Evolutionary conservation across 2,888 invertebrate species (phyloP).

Genomic region (Cyclophora punctaria): DNA sequence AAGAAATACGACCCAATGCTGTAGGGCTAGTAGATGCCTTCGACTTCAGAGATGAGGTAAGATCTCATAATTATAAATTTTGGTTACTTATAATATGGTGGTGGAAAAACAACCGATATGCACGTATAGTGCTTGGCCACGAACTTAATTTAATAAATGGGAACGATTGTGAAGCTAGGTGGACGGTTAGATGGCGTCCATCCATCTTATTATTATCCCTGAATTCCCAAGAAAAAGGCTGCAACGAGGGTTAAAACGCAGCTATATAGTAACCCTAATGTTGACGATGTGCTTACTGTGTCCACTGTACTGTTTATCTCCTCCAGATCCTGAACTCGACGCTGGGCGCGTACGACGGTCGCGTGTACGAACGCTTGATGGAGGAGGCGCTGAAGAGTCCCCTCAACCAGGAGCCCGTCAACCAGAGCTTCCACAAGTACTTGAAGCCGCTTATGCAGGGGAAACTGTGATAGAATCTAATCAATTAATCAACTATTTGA

Average conservation of each 20-base stretch:
- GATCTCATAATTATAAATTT: constrained; percentile 1
- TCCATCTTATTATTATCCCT: too few relatives aligned
- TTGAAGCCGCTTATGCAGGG: constrained; percentile 87
- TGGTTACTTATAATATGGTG: too few relatives aligned
- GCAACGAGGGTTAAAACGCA: too few relatives aligned
- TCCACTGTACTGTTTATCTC: background rate
- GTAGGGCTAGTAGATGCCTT: constrained; percentile 93
- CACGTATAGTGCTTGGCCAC: too few relatives aligned
- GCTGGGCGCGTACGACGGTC: constrained; percentile 87
- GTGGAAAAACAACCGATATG: too few relatives aligned
- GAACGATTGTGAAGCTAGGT: too few relatives aligned
- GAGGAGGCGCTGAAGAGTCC: constrained; percentile 88
- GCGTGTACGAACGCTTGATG: constrained; percentile 87
- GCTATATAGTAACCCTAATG: too few relatives aligned
- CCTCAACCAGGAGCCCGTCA: constrained; percentile 85
- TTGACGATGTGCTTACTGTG: too few relatives aligned
- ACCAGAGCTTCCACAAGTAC: constrained; percentile 81
- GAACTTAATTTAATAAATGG: too few relatives aligned
- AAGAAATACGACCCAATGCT: constrained; percentile 86
- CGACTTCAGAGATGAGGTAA: constrained; percentile 85
- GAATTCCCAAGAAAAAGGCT: too few relatives aligned
- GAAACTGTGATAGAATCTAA: constrained; percentile 61
- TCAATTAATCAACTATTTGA: too few relatives aligned
- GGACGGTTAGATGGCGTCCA: too few relatives aligned
- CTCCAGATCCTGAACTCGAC: constrained; percentile 78